Percentiles rank a stretch among this genome's conserved stretches.
Conservation (phyloP, 1,140 invertebrate genomes). For the Drosophila melanica region DNA sequence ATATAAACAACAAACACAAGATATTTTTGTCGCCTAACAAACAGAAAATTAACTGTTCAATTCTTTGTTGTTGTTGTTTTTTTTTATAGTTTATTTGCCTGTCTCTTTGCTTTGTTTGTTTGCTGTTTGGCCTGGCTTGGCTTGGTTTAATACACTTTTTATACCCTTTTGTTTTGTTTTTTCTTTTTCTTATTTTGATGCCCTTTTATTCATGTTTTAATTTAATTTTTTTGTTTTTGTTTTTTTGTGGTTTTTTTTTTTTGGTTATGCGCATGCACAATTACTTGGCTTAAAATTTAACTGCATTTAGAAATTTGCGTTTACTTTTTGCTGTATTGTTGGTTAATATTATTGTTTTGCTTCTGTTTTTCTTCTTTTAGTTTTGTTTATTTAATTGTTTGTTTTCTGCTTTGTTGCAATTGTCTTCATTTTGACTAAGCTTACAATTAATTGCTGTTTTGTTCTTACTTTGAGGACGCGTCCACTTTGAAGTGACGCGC, state of each 20-base stretch:
- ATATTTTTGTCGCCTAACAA: conserved; percentile 37
- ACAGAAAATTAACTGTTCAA: conserved; percentile 38
- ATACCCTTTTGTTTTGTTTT: conserved; percentile 28
- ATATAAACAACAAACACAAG: conserved; percentile 66
- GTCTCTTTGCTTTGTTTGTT: conserved; percentile 40
- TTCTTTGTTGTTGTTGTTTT: too few relatives aligned
- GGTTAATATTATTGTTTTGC: conserved; percentile 43
- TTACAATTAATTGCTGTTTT: conserved; percentile 83
- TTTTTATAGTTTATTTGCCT: conserved; percentile 46
- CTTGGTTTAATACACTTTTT: conserved; percentile 29
- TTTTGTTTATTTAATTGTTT: conserved; percentile 12
- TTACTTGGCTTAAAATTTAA: conserved; percentile 66
- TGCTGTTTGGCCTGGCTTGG: conserved; percentile 24
- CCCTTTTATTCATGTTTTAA: conserved; percentile 28
- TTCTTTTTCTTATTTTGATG: conserved; percentile 40
- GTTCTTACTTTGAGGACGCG: conserved; percentile 66
- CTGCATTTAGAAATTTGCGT: conserved; percentile 63
- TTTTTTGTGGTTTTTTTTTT: conserved; percentile 55
- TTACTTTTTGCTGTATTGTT: conserved; percentile 35
- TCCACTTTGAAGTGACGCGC: conserved; percentile 9
- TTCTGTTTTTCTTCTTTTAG: conserved; percentile 39
- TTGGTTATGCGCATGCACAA: conserved; percentile 69
- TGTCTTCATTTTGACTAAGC: conserved; percentile 80
- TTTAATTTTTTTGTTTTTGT: conserved; percentile 16
- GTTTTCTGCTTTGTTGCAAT: conserved; percentile 54